Evolutionary conservation across 2,113 vertebrate species (phyloP), one percentile per base, ranked within the genome.

Genomic region (Catharus fuscescens): DNA sequence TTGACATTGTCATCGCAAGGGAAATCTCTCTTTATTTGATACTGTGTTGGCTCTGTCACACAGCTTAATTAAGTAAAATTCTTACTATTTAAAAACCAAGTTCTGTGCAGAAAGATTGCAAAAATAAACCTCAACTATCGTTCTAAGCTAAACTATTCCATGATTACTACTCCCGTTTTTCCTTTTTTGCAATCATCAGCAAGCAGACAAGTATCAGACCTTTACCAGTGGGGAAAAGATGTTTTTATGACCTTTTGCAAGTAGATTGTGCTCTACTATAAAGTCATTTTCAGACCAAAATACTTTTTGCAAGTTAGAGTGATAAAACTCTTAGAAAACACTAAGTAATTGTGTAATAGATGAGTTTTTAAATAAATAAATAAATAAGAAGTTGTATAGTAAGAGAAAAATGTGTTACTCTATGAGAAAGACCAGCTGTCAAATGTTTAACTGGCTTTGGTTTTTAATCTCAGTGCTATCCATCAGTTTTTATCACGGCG

Each of bases 401-500:
- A 53, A 59, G 17, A 89, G 34, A 79, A 90, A 64, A 88, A 36
- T 6, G 19, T 62, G 28, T 71, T 80, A 66, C 3, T 77, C n/a
- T 16, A 1, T 54, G 44, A 85, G 47, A 50, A 85, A 53, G 66
- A 61, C 4, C 9, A 38, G 7, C 24, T 88, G 40, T 36, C 45
- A 54, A 19, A 16, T 62, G 23, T 73, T 57, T 70, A 78, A 83
- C 34, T 77, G 32, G 2, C 47, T 86, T 72, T 84, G 65, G 1
- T 80, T 91, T 89, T 73, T 71, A 31, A 88, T 93, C 69, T 90
- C 81, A 99, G 99, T 65, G 76, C 84, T 99, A 99, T 69, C 99
- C 99, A 64, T 99, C 99, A 4, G 83, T 99, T 97, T 97, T 99
- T 91, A 98, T 99, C 97, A 99, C 99, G 9, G 99, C 98, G 1